These are phyloP conservation scores for Drosophila arizonae DNA, from an alignment of 1,140 invertebrate genomes.

Conservation along the genomic window DNA sequence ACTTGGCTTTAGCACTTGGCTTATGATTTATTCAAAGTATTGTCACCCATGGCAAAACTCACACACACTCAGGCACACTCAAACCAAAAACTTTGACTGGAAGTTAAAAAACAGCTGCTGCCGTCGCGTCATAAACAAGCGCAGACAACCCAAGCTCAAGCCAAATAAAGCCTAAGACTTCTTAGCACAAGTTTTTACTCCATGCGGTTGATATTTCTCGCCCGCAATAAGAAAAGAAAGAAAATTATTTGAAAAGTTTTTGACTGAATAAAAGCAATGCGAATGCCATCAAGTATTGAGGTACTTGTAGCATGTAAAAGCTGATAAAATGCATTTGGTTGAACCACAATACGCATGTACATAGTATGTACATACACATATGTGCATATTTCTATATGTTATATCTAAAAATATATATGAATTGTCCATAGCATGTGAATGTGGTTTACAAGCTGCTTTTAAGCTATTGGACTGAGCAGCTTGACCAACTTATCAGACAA, in stretches of 20 bases:
- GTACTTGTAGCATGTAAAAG: conserved; percentile 10
- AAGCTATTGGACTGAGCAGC: not conserved
- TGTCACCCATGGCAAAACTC: conserved; percentile 52
- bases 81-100: conserved; percentile 45
- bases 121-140: conserved; percentile 62
- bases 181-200: conserved; percentile 23
- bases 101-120: conserved; percentile 63
- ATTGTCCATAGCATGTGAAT: not conserved
- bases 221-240: not conserved
- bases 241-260: conserved; percentile 78
- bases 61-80: conserved; percentile 9
- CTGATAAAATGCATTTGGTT: conserved; percentile 22
- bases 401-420: not conserved
- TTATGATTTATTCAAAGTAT: conserved; percentile 77
- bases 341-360: conserved; percentile 1
- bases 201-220: conserved; percentile 43
- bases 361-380: not conserved
- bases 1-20: conserved; percentile 42
- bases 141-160: conserved; percentile 4
- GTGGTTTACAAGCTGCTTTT: not conserved
- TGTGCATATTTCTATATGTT: no score
- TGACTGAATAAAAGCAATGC: conserved; percentile 19
- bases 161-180: conserved; percentile 24
- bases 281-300: conserved; percentile 27
- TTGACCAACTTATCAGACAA: conserved; percentile 26